Percentiles rank a stretch among this genome's conserved stretches.
These are phyloP conservation scores for Melipona quadrifasciata DNA, from an alignment of 1,140 invertebrate species.

Conservation along the genomic window DNA sequence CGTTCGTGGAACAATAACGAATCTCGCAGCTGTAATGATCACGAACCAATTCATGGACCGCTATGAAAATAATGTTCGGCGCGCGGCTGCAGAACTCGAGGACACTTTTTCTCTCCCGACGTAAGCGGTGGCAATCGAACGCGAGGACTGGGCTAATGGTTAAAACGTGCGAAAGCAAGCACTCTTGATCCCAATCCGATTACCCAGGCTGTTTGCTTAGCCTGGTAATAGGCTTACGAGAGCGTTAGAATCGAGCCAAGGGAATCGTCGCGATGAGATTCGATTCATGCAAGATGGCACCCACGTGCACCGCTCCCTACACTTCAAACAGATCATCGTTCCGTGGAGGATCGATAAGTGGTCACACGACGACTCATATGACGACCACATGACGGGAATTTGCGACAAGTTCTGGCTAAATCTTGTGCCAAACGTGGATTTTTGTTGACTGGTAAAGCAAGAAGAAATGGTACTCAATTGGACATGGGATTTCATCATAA, in stretches of 20 bases:
- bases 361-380: not conserved
- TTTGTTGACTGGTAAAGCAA: not conserved
- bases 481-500: not conserved
- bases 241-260: constrained; percentile 3
- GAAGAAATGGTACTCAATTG: not conserved
- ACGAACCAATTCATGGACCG: constrained; percentile 12
- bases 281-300: constrained; percentile 16
- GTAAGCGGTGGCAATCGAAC: not conserved
- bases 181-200: constrained; percentile 65
- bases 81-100: not conserved
- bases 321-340: constrained; percentile 14
- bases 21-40: constrained; percentile 43
- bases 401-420: not conserved
- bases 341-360: constrained; percentile 28
- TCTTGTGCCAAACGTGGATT: too few species aligned
- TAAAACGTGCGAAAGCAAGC: constrained; percentile 73
- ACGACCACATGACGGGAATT: not conserved
- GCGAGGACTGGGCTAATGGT: constrained; percentile 57
- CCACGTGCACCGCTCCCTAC: not conserved
- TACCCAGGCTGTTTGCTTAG: constrained; percentile 64
- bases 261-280: not conserved
- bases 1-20: constrained; percentile 5
- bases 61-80: constrained; percentile 50
- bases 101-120: not conserved
- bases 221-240: constrained; percentile 64